Evolutionary conservation across 2,888 invertebrate genomes (phyloP), one percentile per base, ranked within the genome.

Genomic region (Germaria angustata): DNA sequence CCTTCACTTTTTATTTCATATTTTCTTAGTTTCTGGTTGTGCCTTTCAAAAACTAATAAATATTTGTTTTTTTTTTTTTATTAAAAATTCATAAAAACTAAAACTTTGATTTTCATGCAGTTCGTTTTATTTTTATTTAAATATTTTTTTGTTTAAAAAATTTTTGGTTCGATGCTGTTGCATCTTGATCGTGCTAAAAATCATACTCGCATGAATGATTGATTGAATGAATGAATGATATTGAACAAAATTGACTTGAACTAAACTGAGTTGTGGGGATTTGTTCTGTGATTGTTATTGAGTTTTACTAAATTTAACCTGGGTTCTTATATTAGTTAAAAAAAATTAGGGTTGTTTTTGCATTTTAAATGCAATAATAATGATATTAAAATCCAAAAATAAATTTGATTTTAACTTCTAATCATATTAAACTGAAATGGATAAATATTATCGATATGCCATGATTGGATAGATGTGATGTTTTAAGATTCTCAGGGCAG

Each of bases 21-120:
- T 66, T 57, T 66, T 65, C 6, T 36, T 39, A 55, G 44, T 55
- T 46, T 63, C 44, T 36, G 15, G n/a, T 44, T 71, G 73, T 68
- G 15, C 66, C 80, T 80, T 80, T 80, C 80, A 80, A 80, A 80
- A 75, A 46, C 20, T 53, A 73, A 73, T 65, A 63, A 49, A 78
- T 73, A 63, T 78, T 76, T n/a, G n/a, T n/a, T n/a, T n/a, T n/a
- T n/a, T n/a, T n/a, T n/a, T n/a, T 57, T 57, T 6, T 39, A 72
- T 51, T 79, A 73, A 76, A 66, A 65, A 71, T 78, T 28, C 63
- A 78, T 39, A 41, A 46, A 69, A 61, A 63, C 15, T 44, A 44
- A 65, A 66, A 72, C 63, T 65, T 39, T 11, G 65, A 41, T 80
- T 59, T 80, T 73, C 44, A 61, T 66, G 51, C 34, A 51, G 63